A percentile compares a stretch with the other conserved stretches of the same genome.
phyloP scores from a whole-genome alignment of 2,113 vertebrate species.

The Neotragus pygmaeus region DNA sequence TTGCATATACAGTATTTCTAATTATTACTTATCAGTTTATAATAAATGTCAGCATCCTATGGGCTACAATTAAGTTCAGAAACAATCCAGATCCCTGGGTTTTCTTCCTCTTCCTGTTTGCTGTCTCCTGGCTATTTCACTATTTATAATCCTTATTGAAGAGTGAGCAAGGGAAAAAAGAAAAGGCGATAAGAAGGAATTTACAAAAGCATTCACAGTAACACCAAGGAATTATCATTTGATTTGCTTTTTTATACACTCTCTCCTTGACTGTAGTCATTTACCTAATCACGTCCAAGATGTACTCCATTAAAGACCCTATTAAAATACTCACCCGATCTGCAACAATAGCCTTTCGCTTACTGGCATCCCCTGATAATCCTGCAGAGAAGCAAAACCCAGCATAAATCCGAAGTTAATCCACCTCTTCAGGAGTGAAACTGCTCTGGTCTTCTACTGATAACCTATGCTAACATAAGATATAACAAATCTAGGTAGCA shows the following conservation, averaged over 20 bases:
- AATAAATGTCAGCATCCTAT: not conserved
- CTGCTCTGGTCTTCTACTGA: not conserved
- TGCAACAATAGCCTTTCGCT: constrained; percentile 89
- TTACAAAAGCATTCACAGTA: not conserved
- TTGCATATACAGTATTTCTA: not conserved
- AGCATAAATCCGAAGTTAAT: not conserved
- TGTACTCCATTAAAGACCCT: not conserved
- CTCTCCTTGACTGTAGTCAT: not conserved
- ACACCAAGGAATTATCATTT: not conserved
- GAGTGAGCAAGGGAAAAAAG: not conserved
- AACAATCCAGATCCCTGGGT: not conserved
- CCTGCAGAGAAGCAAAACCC: constrained; percentile 79
- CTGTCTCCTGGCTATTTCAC: not conserved
- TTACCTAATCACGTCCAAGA: not conserved
- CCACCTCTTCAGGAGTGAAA: not conserved
- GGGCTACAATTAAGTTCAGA: not conserved
- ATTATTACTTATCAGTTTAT: not conserved
- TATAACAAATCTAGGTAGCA: not conserved
- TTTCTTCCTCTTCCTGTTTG: not conserved
- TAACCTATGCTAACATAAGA: not conserved
- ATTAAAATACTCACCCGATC: constrained; percentile 87
- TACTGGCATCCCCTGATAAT: constrained; percentile 89
- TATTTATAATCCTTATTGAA: not conserved
- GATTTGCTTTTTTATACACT: not conserved
- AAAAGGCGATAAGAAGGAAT: not conserved